Evolutionary conservation across 2,888 invertebrate species (phyloP).

Genomic region (Lypha dubia): DNA sequence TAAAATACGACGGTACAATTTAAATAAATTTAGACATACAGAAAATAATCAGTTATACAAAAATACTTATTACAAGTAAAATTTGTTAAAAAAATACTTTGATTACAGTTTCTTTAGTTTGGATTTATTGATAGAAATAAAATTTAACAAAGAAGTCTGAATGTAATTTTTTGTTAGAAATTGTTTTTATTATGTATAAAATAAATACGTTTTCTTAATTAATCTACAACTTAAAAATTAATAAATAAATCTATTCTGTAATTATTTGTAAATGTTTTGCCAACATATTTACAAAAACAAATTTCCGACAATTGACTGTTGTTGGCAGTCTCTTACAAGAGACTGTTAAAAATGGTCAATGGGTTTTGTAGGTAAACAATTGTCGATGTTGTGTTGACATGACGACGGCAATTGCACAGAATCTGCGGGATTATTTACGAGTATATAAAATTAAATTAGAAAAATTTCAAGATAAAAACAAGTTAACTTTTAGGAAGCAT

Average conservation of each 20-base stretch:
- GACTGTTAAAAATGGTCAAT: too few relatives aligned
- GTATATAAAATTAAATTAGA: background rate
- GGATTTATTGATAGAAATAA: background rate
- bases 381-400: too few relatives aligned
- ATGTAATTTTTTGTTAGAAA: conserved; percentile 10
- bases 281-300: too few relatives aligned
- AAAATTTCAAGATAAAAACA: background rate
- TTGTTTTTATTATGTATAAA: conserved; percentile 39
- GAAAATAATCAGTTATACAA: conserved; percentile 9
- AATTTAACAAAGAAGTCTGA: background rate
- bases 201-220: conserved; percentile 46
- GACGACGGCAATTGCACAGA: too few relatives aligned
- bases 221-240: conserved; percentile 60
- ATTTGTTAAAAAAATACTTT: conserved; percentile 27
- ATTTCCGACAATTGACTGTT: too few relatives aligned
- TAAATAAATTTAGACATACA: conserved; percentile 47
- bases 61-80: conserved; percentile 34
- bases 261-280: too few relatives aligned
- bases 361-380: too few relatives aligned
- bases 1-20: conserved; percentile 11
- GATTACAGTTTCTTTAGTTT: background rate
- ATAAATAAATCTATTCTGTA: conserved; percentile 16
- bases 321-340: too few relatives aligned
- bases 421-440: too few relatives aligned
- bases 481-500: background rate